phyloP scores from a whole-genome alignment of 2,113 vertebrate genomes.

The Protobothrops flavoviridis region DNA sequence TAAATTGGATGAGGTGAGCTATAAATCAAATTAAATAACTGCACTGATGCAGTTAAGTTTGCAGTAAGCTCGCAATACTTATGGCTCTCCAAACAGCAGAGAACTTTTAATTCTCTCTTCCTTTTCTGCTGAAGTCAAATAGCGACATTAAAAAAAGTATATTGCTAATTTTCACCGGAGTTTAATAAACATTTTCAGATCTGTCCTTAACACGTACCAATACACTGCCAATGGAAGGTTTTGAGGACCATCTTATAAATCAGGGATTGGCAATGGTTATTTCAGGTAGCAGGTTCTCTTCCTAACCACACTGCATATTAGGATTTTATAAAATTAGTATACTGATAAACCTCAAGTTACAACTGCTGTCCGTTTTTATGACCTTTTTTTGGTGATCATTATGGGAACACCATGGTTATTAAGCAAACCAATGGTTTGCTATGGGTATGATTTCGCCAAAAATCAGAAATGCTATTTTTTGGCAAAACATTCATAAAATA shows the following conservation, averaged over 20 bases:
- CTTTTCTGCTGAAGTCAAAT: neutral
- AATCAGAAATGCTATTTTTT: neutral
- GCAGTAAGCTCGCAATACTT: neutral
- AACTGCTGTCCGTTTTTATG: neutral
- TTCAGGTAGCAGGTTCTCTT: neutral
- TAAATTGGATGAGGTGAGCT: neutral
- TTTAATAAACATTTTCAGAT: neutral
- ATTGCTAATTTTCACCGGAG: neutral
- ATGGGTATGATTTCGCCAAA: neutral
- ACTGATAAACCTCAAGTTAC: neutral
- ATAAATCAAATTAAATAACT: slow-evolving; percentile 10
- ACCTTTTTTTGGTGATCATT: neutral
- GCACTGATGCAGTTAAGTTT: neutral
- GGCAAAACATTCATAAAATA: neutral
- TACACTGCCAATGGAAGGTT: neutral
- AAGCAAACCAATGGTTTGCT: neutral
- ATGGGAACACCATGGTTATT: neutral
- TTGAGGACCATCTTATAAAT: too few relatives aligned
- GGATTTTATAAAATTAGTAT: neutral
- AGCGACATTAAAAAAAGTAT: neutral
- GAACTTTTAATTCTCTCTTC: neutral
- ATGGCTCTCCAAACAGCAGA: neutral
- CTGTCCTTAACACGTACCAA: neutral
- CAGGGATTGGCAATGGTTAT: neutral
- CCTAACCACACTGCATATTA: neutral